phyloP scores from a whole-genome alignment of 2,797 vertebrate genomes.

The Lepilemur septentrionalis region DNA sequence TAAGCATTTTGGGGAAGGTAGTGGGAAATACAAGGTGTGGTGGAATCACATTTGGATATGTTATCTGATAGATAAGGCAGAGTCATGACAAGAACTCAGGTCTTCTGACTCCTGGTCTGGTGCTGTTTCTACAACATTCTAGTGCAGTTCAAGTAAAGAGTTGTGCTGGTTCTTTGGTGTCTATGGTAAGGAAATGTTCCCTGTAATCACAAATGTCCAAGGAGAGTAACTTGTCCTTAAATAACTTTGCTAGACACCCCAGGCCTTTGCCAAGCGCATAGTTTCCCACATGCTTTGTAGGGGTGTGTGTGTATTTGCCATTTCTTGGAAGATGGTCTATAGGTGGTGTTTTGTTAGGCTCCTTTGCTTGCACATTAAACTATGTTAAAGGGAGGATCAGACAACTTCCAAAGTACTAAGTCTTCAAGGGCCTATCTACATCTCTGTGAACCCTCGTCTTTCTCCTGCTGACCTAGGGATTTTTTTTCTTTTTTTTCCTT shows the following conservation, averaged over 20 bases:
- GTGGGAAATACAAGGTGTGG: neutral
- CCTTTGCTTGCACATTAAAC: neutral
- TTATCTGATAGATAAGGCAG: neutral
- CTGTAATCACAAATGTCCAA: neutral
- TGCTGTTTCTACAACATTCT: neutral
- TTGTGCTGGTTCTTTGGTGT: neutral
- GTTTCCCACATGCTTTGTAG: neutral
- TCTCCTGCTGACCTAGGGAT: neutral
- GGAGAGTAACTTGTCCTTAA: neutral
- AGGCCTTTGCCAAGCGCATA: neutral
- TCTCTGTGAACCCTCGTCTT: neutral
- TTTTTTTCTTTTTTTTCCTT: constrained; percentile 3
- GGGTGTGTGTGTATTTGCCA: neutral
- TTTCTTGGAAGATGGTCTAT: neutral
- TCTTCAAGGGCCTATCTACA: neutral
- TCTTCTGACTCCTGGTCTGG: neutral
- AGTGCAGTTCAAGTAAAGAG: neutral
- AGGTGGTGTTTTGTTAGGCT: neutral
- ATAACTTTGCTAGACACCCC: neutral
- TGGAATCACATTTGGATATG: neutral
- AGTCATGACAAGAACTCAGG: neutral
- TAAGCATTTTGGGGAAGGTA: neutral
- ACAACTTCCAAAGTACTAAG: neutral
- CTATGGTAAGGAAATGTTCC: neutral
- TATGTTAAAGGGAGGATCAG: neutral